Percentiles rank a stretch among this genome's conserved stretches.
Conservation (phyloP, 2,888 invertebrate species). For the Ophioninae sp. region DNA sequence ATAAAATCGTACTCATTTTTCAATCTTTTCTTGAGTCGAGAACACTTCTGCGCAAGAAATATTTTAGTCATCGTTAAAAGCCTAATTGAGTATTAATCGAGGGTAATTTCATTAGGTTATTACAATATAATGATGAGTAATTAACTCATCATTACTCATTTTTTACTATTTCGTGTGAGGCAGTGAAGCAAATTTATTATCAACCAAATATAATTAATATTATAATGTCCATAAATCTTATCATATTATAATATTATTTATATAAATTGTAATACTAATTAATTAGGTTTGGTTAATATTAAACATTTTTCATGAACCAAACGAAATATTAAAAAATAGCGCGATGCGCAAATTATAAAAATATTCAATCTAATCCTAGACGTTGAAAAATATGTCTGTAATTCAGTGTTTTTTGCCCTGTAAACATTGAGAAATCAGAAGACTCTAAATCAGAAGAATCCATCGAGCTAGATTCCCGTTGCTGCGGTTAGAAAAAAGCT, state of each 20-base stretch:
- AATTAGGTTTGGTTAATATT: not conserved
- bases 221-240: no score
- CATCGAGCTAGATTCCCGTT: constrained; percentile 21
- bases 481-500: constrained; percentile 14
- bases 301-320: not conserved
- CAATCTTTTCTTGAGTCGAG: not conserved
- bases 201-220: no score
- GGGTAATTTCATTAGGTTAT: not conserved
- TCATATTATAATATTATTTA: no score
- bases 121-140: no score
- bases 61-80: not conserved
- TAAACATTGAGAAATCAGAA: not conserved
- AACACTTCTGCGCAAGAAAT: not conserved
- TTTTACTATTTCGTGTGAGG: no score
- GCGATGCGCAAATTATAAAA: not conserved
- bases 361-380: not conserved
- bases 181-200: no score
- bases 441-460: constrained; percentile 9
- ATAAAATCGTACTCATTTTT: constrained; percentile 4
- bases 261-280: no score
- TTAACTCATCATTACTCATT: no score
- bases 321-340: not conserved
- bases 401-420: not conserved
- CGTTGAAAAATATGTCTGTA: not conserved
- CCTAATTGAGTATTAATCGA: not conserved